Conservation (phyloP, 1,140 invertebrate species). For the Macrobrachium rosenbergii region DNA sequence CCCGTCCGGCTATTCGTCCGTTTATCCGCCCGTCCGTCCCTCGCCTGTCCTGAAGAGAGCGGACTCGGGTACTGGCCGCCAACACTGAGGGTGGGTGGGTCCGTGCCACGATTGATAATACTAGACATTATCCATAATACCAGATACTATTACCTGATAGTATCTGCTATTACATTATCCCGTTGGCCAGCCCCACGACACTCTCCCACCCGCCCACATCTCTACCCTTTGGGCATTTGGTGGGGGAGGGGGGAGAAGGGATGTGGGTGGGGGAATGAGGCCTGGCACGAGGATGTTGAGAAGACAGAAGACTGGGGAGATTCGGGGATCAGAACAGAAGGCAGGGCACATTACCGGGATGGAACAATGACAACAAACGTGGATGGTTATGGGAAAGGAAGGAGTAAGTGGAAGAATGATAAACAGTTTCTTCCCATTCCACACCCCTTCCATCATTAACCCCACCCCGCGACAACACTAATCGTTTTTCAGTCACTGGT, state of each 20-base stretch:
- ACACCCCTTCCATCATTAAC: too few species aligned
- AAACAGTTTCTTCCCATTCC: not conserved
- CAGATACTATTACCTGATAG: constrained; percentile 29
- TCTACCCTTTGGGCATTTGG: too few species aligned
- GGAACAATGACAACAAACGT: not conserved
- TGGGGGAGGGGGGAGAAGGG: not conserved
- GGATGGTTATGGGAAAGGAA: not conserved
- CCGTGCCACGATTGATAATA: constrained; percentile 9
- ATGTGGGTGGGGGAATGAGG: not conserved
- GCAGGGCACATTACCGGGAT: not conserved
- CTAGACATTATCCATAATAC: constrained; percentile 10
- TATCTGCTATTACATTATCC: constrained; percentile 26
- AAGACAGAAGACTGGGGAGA: too few species aligned
- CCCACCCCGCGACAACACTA: not conserved
- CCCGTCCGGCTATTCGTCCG: too few species aligned
- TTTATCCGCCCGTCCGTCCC: too few species aligned
- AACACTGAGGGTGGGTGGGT: constrained; percentile 4
- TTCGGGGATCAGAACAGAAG: not conserved
- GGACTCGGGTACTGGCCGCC: constrained; percentile 6
- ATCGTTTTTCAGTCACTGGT: not conserved
- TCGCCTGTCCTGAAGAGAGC: too few species aligned
- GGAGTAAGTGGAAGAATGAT: not conserved
- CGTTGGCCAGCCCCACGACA: constrained; percentile 22
- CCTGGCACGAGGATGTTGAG: too few species aligned
- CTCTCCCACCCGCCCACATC: constrained; percentile 5